Evolutionary conservation across 2,888 invertebrate genomes (phyloP).

Genomic region (Caenorhabditis panamensis): DNA sequence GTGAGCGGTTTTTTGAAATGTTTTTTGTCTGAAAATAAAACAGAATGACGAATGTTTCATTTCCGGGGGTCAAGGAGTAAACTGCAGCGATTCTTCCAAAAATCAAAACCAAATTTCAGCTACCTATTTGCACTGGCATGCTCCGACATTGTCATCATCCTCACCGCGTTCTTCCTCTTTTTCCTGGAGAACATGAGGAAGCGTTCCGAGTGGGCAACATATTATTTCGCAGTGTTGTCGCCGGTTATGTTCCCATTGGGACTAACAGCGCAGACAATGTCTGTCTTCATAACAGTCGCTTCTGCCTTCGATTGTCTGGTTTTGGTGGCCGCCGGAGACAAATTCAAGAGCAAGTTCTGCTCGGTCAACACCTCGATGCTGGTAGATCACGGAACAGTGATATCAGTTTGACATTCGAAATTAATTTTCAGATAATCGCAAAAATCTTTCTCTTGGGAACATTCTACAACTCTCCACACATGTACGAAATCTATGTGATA

Average conservation of each 20-base stretch:
- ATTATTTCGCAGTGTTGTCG: constrained; percentile 74
- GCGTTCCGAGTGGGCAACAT: constrained; percentile 70
- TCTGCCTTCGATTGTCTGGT: constrained; percentile 78
- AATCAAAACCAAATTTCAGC: constrained; percentile 49
- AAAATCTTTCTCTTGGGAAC: constrained; percentile 67
- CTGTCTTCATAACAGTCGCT: constrained; percentile 77
- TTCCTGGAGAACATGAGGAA: constrained; percentile 78
- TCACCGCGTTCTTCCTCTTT: constrained; percentile 79
- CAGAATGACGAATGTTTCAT: constrained; percentile 4
- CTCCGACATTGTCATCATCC: constrained; percentile 74
- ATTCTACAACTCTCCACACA: constrained; percentile 76
- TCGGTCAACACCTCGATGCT: constrained; percentile 68
- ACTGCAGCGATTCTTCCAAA: too few species aligned
- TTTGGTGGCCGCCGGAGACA: constrained; percentile 70
- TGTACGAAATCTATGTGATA: constrained; percentile 79
- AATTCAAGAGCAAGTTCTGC: constrained; percentile 71
- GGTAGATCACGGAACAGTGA: constrained; percentile 35
- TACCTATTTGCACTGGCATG: constrained; percentile 77
- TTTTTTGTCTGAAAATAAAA: constrained; percentile 23
- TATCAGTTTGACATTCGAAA: not conserved
- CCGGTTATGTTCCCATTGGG: constrained; percentile 79
- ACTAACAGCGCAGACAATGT: constrained; percentile 70
- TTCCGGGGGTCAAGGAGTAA: not conserved
- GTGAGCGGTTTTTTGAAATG: not conserved
- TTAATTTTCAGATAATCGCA: constrained; percentile 27